A percentile compares a stretch with the other conserved stretches of the same genome.
Conservation (phyloP, 2,113 vertebrate genomes). For the Sterrhoptilus dennistouni region DNA sequence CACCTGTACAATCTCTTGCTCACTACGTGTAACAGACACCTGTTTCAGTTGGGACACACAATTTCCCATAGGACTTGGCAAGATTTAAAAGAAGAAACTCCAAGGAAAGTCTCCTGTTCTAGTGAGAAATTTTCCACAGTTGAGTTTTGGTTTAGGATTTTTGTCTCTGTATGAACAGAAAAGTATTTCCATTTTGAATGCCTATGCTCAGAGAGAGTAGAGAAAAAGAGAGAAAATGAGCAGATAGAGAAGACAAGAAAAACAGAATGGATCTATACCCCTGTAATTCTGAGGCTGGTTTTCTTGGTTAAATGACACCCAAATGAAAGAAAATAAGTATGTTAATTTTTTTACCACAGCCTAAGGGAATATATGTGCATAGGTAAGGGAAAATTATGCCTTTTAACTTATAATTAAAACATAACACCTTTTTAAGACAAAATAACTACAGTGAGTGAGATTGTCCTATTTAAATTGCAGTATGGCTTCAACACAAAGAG, state of each 20-base stretch:
- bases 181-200: not conserved
- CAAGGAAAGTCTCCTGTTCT: not conserved
- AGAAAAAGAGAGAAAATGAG: not conserved
- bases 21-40: not conserved
- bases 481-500: not conserved
- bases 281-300: not conserved
- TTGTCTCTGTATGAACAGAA: not conserved
- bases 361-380: not conserved
- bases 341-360: not conserved
- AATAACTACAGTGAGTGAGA: not conserved
- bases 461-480: not conserved
- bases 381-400: not conserved
- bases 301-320: not conserved
- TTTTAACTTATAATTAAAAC: not conserved
- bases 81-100: not conserved
- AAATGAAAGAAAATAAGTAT: not conserved
- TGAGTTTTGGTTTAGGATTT: not conserved
- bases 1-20: not conserved
- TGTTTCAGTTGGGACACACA: accelerated
- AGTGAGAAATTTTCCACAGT: not conserved
- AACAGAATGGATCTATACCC: accelerated
- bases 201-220: not conserved
- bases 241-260: not conserved
- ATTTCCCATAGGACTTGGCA: not conserved
- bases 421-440: not conserved